Evolutionary conservation across 2,888 invertebrate species (phyloP).

Genomic region (Lochmaea crataegi): DNA sequence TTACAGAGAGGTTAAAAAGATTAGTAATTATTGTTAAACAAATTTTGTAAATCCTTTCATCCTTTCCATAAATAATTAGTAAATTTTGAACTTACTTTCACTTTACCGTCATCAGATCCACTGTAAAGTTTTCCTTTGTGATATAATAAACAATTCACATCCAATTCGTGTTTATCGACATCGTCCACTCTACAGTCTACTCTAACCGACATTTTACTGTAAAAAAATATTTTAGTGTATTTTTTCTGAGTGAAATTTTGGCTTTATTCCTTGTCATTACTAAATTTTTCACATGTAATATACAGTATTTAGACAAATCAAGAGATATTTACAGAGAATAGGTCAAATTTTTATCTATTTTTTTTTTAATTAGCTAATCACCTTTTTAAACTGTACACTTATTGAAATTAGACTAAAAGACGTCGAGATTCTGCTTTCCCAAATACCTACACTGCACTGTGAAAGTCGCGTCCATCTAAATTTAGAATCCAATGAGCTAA

Average conservation of each 20-base stretch:
- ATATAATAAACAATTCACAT: constrained; percentile 63
- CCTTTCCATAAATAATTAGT: too few species aligned
- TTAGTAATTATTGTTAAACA: too few species aligned
- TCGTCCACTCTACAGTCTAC: constrained; percentile 60
- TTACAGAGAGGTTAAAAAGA: too few species aligned
- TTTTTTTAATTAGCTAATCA: not conserved
- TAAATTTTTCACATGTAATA: too few species aligned
- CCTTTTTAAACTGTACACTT: not conserved
- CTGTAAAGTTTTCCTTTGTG: constrained; percentile 65
- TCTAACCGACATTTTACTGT: constrained; percentile 55
- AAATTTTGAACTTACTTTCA: constrained; percentile 62
- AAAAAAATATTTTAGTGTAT: not conserved
- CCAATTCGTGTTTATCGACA: constrained; percentile 64
- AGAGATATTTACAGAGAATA: not conserved
- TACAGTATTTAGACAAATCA: not conserved
- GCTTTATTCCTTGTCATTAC: not conserved
- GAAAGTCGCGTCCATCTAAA: not conserved
- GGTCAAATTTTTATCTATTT: not conserved
- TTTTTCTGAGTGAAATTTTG: not conserved
- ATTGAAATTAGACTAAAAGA: not conserved
- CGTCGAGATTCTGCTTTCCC: not conserved
- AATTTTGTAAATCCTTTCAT: too few species aligned
- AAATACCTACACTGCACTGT: not conserved
- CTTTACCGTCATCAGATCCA: constrained; percentile 67
- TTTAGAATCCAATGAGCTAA: constrained; percentile 8